Conservation (phyloP, 2,888 invertebrate species). For the Polyommatus icarus region DNA sequence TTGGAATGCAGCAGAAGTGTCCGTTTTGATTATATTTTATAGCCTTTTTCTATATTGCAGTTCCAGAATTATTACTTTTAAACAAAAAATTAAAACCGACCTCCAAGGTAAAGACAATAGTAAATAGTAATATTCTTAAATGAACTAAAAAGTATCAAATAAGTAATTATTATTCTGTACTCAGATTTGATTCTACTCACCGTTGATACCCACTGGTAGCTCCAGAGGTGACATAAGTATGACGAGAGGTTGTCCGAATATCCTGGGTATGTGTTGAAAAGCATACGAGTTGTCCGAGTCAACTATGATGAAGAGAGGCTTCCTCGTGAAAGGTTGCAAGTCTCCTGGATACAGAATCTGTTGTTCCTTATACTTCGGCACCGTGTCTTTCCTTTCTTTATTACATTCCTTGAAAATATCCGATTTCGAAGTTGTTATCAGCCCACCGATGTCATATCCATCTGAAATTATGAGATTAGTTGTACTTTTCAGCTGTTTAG, state of each 20-base stretch:
- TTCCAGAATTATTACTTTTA: not conserved
- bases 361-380: constrained; percentile 78
- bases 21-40: not conserved
- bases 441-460: constrained; percentile 95
- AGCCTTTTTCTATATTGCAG: too few species aligned
- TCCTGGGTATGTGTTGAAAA: constrained; percentile 92
- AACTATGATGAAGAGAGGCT: constrained; percentile 95
- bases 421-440: constrained; percentile 92
- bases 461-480: constrained; percentile 64
- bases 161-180: too few species aligned
- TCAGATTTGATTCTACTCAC: constrained; percentile 75
- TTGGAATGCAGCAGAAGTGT: not conserved
- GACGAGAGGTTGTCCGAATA: constrained; percentile 96
- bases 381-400: constrained; percentile 36
- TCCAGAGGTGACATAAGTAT: constrained; percentile 97
- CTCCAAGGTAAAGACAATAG: too few species aligned
- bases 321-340: constrained; percentile 93
- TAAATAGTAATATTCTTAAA: too few species aligned
- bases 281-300: constrained; percentile 97
- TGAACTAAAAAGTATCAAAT: too few species aligned
- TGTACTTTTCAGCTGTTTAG: not conserved
- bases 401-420: constrained; percentile 80
- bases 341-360: constrained; percentile 96
- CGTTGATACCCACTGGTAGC: constrained; percentile 90
- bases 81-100: too few species aligned